Conservation (phyloP, 2,113 vertebrate species). For the Sarotherodon lohbergeri region DNA sequence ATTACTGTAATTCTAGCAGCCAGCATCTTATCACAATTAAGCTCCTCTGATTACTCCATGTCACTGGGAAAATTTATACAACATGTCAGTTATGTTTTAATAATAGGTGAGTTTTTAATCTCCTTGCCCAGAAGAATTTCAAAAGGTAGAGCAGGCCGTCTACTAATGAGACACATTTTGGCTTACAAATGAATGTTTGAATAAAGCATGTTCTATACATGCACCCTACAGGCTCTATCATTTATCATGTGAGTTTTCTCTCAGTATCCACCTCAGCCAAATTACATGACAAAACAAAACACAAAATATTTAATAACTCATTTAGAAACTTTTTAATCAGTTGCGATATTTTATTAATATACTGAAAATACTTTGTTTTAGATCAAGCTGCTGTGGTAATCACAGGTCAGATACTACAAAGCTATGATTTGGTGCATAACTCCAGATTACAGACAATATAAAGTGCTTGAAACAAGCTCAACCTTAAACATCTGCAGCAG, state of each 20-base stretch:
- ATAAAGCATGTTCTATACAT: neutral
- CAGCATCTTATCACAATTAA: neutral
- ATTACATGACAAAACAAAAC: neutral
- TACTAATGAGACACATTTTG: neutral
- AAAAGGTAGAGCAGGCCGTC: accelerated
- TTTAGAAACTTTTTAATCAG: neutral
- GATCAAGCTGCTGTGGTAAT: neutral
- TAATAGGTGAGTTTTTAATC: accelerated
- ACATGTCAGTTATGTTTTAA: neutral
- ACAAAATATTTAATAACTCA: neutral
- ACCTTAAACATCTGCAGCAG: neutral
- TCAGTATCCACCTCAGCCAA: neutral
- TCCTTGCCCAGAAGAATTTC: accelerated
- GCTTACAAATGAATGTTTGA: neutral
- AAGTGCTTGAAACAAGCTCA: neutral
- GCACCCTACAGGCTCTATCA: neutral
- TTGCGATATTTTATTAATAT: neutral
- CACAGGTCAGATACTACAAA: neutral
- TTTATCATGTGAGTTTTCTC: neutral
- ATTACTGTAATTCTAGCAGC: neutral
- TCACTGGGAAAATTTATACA: neutral
- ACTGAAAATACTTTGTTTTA: neutral
- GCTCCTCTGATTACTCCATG: accelerated
- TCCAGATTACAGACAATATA: neutral
- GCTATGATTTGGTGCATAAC: neutral